Conservation (phyloP, 53 echinoderm and acorn worm genomes). For the Temnopleurus reevesii region DNA sequence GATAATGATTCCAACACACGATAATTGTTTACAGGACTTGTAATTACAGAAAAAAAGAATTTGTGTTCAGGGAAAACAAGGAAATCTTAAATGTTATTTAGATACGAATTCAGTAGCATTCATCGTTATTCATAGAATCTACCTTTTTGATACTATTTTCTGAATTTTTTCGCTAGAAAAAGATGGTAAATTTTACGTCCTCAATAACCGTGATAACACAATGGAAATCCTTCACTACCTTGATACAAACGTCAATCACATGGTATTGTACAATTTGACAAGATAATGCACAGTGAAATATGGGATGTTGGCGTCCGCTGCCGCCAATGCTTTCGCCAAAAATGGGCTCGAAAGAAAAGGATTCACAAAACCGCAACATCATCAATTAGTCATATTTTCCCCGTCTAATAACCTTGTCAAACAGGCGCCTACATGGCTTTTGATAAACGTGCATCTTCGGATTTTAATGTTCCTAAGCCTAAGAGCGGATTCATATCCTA, state of each 20-base stretch:
- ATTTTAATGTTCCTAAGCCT: slow-evolving; percentile 14
- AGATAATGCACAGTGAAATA: slow-evolving; percentile 33
- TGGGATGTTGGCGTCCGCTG: slow-evolving; percentile 1
- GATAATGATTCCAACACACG: no score
- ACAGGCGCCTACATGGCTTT: slow-evolving; percentile 9
- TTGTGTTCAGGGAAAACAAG: no score
- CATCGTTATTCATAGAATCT: no score
- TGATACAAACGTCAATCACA: background rate
- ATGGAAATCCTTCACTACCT: background rate
- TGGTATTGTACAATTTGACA: background rate
- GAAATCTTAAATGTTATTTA: no score
- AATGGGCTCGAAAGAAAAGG: background rate
- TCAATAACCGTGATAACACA: no score
- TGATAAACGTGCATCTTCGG: slow-evolving; percentile 1
- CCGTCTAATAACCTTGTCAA: slow-evolving; percentile 7
- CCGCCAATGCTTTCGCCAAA: background rate
- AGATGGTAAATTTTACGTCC: no score
- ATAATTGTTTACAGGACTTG: no score
- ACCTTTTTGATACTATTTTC: no score
- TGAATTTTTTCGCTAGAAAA: no score
- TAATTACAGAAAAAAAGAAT: no score
- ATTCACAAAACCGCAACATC: background rate
- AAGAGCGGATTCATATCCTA: background rate
- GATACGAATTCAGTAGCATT: no score
- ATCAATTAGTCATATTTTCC: slow-evolving; percentile 3